Conservation (phyloP, 2,113 vertebrate genomes). For the Enhydra lutris region DNA sequence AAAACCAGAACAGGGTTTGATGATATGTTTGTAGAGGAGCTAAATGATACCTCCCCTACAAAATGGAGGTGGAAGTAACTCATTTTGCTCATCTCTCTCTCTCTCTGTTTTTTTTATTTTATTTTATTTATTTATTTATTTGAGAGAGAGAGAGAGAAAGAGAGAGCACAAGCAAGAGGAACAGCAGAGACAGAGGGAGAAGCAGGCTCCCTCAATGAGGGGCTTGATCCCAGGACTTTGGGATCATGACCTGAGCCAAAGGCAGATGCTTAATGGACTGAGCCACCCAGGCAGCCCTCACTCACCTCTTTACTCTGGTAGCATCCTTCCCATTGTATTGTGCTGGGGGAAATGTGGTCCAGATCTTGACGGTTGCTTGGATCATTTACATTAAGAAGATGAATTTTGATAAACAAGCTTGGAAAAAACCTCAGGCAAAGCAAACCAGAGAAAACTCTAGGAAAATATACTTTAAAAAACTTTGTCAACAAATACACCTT, state of each 20-base stretch:
- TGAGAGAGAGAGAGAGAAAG: too few relatives aligned
- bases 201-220: too few relatives aligned
- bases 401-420: not conserved
- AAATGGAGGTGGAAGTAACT: not conserved
- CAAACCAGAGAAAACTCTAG: not conserved
- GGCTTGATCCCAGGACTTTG: too few relatives aligned
- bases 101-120: too few relatives aligned
- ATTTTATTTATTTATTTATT: too few relatives aligned
- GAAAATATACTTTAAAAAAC: not conserved
- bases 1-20: not conserved
- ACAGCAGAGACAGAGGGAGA: too few relatives aligned
- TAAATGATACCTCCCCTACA: not conserved
- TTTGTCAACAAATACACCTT: not conserved
- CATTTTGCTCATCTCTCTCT: not conserved
- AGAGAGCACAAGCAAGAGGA: too few relatives aligned
- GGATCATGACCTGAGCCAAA: too few relatives aligned
- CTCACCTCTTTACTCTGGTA: not conserved
- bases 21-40: not conserved
- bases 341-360: not conserved
- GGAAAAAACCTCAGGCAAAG: not conserved
- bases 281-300: too few relatives aligned
- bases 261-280: too few relatives aligned
- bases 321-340: fast-evolving
- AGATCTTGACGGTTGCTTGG: not conserved
- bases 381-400: not conserved